Base-by-base conservation (phyloP, 1,140 invertebrate species). In the Doryteuthis pealeii region DNA sequence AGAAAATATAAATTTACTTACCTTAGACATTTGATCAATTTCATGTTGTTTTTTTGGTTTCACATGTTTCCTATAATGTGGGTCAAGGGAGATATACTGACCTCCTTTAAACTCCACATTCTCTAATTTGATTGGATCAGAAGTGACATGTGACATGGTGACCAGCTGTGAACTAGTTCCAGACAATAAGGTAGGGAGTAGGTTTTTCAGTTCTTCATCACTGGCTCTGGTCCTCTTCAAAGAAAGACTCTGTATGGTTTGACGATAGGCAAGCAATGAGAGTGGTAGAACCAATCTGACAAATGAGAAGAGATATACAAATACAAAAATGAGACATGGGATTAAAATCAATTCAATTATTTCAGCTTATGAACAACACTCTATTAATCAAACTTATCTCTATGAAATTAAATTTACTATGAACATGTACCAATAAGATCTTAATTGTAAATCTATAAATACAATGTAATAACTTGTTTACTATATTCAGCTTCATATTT, bases 1-100 rank as follows among this genome's bases (percentile, higher is more conserved):
- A n/a, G n/a, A n/a, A n/a, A 40, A 40, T 5, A 40, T 5, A 40
- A 5, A 40, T 5, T 40, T 40, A 66, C 66, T 72, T 72, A 94
- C 90, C 83, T 92, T 81, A 12, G 92, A 91, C 88, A 95, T 92
- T 72, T 91, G 86, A 69, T 89, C 87, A 70, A 96, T 93, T 88
- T 96, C 95, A 88, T 96, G 94, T 62, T 91, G 90, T 86, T 96
- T 96, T 83, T 96, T 96, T 54, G 91, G 90, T 86, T 96, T 96
- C 0, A 96, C 92, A 88, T 93, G 92, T 86, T 93, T 94, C 66
- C 90, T 88, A 83, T 95, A 94, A 70, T 93, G 84, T 80, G 94
- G 92, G 76, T 91, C 89, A 66, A 93, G 87, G 77, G 77, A 74
- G 32, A 80, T 72, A 67, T 76, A 77, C 73, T 91, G 91, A 18